A percentile compares a stretch with the other conserved stretches of the same genome.
These are phyloP conservation scores for Engystomops pustulosus DNA, from an alignment of 2,113 vertebrate genomes.

Conservation along the genomic window DNA sequence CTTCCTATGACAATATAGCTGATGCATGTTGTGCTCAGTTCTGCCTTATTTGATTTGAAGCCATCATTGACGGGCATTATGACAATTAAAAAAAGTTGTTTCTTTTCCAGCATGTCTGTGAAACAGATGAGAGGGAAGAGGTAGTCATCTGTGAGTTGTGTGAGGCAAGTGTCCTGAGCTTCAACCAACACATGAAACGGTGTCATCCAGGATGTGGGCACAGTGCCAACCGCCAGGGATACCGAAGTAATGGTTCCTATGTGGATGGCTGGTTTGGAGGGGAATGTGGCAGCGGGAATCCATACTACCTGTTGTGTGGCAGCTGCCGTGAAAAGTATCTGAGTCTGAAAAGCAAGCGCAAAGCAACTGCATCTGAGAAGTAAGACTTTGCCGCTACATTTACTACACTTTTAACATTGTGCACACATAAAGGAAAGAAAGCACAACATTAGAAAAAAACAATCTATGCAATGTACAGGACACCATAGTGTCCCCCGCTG, in stretches of 20 bases:
- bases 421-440: neutral
- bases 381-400: constrained; percentile 61
- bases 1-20: too few relatives aligned
- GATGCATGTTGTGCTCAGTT: neutral
- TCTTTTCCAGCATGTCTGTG: constrained; percentile 88
- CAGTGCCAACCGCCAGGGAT: constrained; percentile 95
- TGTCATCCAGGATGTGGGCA: constrained; percentile 94
- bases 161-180: constrained; percentile 91
- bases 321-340: constrained; percentile 94
- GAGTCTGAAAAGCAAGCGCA: constrained; percentile 89
- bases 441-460: too few relatives aligned
- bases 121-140: constrained; percentile 93
- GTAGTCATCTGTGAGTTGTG: constrained; percentile 95
- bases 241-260: constrained; percentile 96
- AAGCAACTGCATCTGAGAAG: constrained; percentile 87
- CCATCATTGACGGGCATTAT: neutral
- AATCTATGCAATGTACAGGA: too few relatives aligned
- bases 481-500: too few relatives aligned
- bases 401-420: neutral
- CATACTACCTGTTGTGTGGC: constrained; percentile 92
- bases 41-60: neutral
- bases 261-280: constrained; percentile 98
- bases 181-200: constrained; percentile 98
- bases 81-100: constrained; percentile 50
- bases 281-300: constrained; percentile 95